A percentile compares a stretch with the other conserved stretches of the same genome.
These are phyloP conservation scores for Perognathus longimembris DNA, from an alignment of 2,113 vertebrate species.

Conservation along the genomic window DNA sequence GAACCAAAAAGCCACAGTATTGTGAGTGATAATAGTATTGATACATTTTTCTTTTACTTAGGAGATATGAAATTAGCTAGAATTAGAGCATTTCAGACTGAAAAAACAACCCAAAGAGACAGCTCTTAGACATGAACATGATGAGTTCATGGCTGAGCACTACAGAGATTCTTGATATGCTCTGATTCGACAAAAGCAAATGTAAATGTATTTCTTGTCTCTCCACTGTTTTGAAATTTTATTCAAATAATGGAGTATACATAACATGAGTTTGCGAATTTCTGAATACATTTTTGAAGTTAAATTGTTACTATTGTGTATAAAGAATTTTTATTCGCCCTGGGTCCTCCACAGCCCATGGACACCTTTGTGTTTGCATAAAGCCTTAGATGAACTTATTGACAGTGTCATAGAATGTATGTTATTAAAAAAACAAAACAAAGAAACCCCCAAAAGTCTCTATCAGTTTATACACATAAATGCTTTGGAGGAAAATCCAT, in stretches of 20 bases:
- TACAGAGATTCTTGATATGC: neutral
- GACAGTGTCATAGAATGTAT: neutral
- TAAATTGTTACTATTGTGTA: neutral
- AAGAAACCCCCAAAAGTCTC: neutral
- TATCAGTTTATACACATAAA: constrained; percentile 40
- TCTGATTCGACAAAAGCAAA: neutral
- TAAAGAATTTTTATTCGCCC: neutral
- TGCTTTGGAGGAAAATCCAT: constrained; percentile 56
- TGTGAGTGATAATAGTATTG: constrained; percentile 35
- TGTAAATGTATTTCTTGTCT: neutral
- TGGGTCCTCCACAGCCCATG: neutral
- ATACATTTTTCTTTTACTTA: constrained; percentile 47
- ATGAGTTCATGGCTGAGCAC: neutral
- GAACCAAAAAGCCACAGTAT: constrained; percentile 16
- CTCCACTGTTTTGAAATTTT: constrained; percentile 1
- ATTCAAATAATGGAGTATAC: neutral
- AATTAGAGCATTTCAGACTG: constrained; percentile 9
- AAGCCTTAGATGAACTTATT: neutral
- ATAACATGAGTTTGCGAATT: neutral
- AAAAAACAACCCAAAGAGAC: neutral
- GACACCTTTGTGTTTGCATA: neutral
- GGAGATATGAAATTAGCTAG: constrained; percentile 39
- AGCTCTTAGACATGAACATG: neutral
- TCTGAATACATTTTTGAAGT: constrained; percentile 37
- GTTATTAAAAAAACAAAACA: neutral